Conservation (phyloP, 64 coral and sea anemone species). For the Platygyra sinensis region DNA sequence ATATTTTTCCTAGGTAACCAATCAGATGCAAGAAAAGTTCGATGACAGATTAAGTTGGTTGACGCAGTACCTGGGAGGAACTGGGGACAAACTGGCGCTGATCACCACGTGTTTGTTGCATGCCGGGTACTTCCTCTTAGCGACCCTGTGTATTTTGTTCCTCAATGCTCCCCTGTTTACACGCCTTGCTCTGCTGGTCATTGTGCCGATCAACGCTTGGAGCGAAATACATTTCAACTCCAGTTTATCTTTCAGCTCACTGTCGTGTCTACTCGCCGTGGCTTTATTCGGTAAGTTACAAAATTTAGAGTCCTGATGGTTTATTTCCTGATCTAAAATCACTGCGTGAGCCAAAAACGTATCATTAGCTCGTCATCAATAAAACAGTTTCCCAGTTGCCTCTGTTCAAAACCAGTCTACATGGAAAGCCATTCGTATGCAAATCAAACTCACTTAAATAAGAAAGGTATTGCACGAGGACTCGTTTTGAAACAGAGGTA, state of each 20-base stretch:
- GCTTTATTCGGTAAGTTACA: constrained; percentile 66
- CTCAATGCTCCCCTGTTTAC: constrained; percentile 87
- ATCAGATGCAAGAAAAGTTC: constrained; percentile 75
- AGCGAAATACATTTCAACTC: constrained; percentile 78
- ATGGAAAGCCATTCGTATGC: too few species aligned
- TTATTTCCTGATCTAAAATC: too few species aligned
- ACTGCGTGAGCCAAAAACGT: too few species aligned
- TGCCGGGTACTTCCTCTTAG: constrained; percentile 77
- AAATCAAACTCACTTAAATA: too few species aligned
- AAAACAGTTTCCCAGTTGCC: too few species aligned
- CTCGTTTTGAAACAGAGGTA: too few species aligned
- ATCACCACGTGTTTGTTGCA: constrained; percentile 76
- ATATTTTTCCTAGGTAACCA: constrained; percentile 64
- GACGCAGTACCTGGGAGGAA: constrained; percentile 86
- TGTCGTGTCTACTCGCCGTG: constrained; percentile 64
- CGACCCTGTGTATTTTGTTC: constrained; percentile 86
- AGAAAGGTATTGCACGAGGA: too few species aligned
- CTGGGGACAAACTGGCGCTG: constrained; percentile 75
- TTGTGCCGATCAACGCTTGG: constrained; percentile 89
- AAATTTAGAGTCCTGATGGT: too few species aligned
- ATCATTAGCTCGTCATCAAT: too few species aligned
- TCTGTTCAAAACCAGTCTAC: too few species aligned
- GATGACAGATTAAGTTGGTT: constrained; percentile 82
- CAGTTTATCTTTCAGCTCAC: constrained; percentile 69
- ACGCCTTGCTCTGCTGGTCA: constrained; percentile 65